phyloP scores from a whole-genome alignment of 1,140 invertebrate genomes.

The Anadara kagoshimensis region DNA sequence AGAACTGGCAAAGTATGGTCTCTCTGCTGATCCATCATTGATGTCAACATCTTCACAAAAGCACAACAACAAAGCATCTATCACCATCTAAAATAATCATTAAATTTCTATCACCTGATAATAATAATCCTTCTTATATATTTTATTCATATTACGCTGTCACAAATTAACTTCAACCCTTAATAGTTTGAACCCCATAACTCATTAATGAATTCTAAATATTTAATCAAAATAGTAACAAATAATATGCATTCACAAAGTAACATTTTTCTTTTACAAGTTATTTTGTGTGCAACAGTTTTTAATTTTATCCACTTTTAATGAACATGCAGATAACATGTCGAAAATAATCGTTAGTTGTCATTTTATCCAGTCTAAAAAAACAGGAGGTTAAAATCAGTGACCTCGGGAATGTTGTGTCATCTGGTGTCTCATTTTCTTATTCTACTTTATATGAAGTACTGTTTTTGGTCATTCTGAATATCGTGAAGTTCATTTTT shows the following conservation, averaged over 20 bases:
- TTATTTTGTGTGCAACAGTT: no score
- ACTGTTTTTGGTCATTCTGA: no score
- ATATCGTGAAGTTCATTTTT: no score
- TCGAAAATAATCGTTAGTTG: no score
- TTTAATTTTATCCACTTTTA: no score
- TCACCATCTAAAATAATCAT: slow-evolving; percentile 85
- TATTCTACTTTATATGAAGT: no score
- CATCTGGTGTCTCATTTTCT: no score
- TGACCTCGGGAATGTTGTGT: no score
- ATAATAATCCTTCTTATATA: not conserved
- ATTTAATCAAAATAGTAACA: not conserved
- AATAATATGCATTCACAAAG: not conserved
- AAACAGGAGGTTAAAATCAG: no score
- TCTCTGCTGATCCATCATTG: slow-evolving; percentile 82
- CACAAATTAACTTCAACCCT: not conserved
- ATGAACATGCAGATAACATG: no score
- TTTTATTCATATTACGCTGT: not conserved
- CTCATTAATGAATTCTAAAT: not conserved
- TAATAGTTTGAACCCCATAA: not conserved
- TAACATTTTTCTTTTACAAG: no score
- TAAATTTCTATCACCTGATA: not conserved
- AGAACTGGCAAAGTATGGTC: slow-evolving; percentile 85
- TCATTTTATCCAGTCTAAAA: no score
- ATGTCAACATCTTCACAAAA: slow-evolving; percentile 78
- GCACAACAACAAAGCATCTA: slow-evolving; percentile 95